phyloP scores from a whole-genome alignment of 2,797 vertebrate genomes.

The Chelmon rostratus region DNA sequence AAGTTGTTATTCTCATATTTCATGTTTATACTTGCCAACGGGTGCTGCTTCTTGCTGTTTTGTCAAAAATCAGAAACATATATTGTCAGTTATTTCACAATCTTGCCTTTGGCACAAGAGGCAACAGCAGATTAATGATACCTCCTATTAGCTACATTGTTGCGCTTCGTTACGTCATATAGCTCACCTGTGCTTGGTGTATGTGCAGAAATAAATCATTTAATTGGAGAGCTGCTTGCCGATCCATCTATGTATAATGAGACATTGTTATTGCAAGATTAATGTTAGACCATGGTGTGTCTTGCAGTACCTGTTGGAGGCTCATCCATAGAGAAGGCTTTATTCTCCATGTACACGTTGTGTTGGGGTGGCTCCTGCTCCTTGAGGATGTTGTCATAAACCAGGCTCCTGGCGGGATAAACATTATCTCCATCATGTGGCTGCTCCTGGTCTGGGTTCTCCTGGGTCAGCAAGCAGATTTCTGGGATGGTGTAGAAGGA shows the following conservation, averaged over 20 bases:
- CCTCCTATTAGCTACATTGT: not conserved
- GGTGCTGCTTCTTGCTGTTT: no score
- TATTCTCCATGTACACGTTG: slow-evolving; percentile 90
- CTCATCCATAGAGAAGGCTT: slow-evolving; percentile 92
- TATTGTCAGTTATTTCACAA: not conserved
- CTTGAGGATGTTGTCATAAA: slow-evolving; percentile 91
- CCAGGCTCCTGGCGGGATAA: slow-evolving; percentile 88
- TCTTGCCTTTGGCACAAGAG: not conserved
- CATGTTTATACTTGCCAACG: no score
- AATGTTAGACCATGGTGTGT: slow-evolving; percentile 13
- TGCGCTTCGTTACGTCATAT: not conserved
- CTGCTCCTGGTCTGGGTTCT: slow-evolving; percentile 71
- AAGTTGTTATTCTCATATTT: no score
- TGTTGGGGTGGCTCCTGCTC: slow-evolving; percentile 81
- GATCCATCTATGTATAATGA: not conserved
- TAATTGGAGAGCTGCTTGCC: not conserved
- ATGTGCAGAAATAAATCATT: not conserved
- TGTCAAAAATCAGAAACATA: not conserved
- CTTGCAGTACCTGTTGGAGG: slow-evolving; percentile 84
- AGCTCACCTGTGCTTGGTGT: not conserved
- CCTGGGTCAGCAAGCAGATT: slow-evolving; percentile 88
- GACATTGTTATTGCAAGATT: not conserved
- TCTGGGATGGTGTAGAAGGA: slow-evolving; percentile 91
- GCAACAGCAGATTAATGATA: not conserved
- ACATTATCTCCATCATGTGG: slow-evolving; percentile 84